These are phyloP conservation scores for Polymixis lichenea DNA, from an alignment of 2,888 invertebrate species.

Conservation along the genomic window DNA sequence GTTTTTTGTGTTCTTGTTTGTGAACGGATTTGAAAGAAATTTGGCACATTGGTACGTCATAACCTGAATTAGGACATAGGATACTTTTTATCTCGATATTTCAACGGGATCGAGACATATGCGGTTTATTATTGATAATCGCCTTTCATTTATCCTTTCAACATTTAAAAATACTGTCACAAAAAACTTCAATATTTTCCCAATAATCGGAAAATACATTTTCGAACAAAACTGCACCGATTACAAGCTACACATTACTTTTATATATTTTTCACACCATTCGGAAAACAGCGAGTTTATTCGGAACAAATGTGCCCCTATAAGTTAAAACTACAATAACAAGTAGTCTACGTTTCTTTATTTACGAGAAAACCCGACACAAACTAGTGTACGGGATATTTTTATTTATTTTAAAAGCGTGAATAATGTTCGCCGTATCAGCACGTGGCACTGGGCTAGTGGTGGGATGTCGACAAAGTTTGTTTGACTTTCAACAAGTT, in stretches of 20 bases:
- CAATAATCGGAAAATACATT: slow-evolving; percentile 5
- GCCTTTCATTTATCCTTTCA: too few relatives aligned
- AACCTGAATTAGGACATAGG: too few relatives aligned
- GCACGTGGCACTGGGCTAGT: slow-evolving; percentile 60
- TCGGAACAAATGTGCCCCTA: slow-evolving; percentile 61
- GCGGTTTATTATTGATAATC: too few relatives aligned
- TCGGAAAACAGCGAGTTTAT: slow-evolving; percentile 56
- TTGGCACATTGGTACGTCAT: too few relatives aligned
- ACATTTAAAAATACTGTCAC: neutral
- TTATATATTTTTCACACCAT: slow-evolving; percentile 59
- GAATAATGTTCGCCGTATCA: slow-evolving; percentile 68
- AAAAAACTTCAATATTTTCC: slow-evolving; percentile 1
- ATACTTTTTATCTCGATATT: too few relatives aligned
- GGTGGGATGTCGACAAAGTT: slow-evolving; percentile 37
- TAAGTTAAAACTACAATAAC: slow-evolving; percentile 69
- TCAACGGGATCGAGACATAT: too few relatives aligned
- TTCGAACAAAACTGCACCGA: slow-evolving; percentile 10
- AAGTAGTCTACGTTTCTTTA: slow-evolving; percentile 64
- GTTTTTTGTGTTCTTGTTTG: too few relatives aligned
- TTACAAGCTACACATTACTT: slow-evolving; percentile 47
- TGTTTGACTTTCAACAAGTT: slow-evolving; percentile 1
- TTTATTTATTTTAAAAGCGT: slow-evolving; percentile 70
- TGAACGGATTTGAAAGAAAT: too few relatives aligned
- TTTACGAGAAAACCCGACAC: slow-evolving; percentile 66
- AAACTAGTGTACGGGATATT: slow-evolving; percentile 61